Conservation (phyloP, 2,888 invertebrate genomes). For the Lacanobia wlatinum region DNA sequence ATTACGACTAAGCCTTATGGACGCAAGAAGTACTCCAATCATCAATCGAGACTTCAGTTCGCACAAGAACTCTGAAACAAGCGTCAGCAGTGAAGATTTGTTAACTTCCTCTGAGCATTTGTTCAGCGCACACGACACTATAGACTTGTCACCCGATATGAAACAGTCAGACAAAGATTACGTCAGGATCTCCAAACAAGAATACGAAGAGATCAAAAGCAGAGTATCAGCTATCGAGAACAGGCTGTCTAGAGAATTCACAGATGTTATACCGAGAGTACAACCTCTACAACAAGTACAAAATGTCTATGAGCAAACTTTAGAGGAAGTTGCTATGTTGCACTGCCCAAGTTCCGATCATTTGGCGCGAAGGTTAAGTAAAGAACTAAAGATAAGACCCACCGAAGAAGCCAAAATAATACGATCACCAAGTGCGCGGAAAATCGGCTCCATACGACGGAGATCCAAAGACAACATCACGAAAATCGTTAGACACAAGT, state of each 20-base stretch:
- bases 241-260: constrained; percentile 93
- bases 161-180: constrained; percentile 90
- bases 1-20: constrained; percentile 85
- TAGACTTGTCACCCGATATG: constrained; percentile 84
- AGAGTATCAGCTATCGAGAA: constrained; percentile 94
- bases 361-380: constrained; percentile 93
- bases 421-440: constrained; percentile 95
- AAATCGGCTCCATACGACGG: constrained; percentile 94
- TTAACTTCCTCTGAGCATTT: constrained; percentile 85
- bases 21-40: constrained; percentile 84
- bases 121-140: constrained; percentile 86
- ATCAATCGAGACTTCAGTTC: constrained; percentile 81
- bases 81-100: constrained; percentile 86
- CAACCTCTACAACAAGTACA: constrained; percentile 92
- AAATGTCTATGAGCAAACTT: constrained; percentile 93
- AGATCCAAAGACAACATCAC: constrained; percentile 92
- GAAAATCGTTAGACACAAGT: constrained; percentile 91
- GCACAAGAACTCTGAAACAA: constrained; percentile 84
- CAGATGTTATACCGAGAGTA: constrained; percentile 84
- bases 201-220: constrained; percentile 95
- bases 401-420: constrained; percentile 93
- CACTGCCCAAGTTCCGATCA: constrained; percentile 92
- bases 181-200: constrained; percentile 93
- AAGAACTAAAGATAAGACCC: constrained; percentile 94
- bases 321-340: constrained; percentile 92